Evolutionary conservation across 2,888 invertebrate genomes (phyloP).

Genomic region (Craniophora ligustri): DNA sequence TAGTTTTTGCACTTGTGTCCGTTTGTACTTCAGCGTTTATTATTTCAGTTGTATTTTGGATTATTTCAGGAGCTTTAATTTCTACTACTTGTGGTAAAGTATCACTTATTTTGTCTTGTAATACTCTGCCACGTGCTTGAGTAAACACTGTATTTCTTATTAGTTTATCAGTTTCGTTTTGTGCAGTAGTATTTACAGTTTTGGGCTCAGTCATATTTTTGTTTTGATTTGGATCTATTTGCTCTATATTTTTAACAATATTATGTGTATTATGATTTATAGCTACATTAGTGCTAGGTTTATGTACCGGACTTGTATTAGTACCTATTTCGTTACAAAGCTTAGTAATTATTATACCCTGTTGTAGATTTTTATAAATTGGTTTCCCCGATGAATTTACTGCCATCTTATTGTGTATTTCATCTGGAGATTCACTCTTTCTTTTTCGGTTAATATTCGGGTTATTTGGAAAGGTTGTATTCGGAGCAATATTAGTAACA

Average conservation of each 20-base stretch:
- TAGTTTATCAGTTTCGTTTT: constrained; percentile 70
- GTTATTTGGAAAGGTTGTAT: constrained; percentile 37
- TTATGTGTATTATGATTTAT: constrained; percentile 30
- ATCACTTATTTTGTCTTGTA: constrained; percentile 67
- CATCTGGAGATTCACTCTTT: constrained; percentile 81
- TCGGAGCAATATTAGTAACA: constrained; percentile 24
- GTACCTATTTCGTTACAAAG: constrained; percentile 58
- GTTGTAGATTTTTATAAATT: constrained; percentile 48
- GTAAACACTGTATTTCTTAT: constrained; percentile 81
- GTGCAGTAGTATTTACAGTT: constrained; percentile 15
- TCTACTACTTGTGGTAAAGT: constrained; percentile 25
- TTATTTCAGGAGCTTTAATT: constrained; percentile 25
- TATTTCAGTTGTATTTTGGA: constrained; percentile 23
- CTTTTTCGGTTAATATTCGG: constrained; percentile 67
- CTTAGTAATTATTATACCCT: constrained; percentile 56
- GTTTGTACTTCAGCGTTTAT: constrained; percentile 18
- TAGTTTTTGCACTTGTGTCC: constrained; percentile 12
- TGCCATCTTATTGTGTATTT: constrained; percentile 64
- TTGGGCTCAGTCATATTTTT: constrained; percentile 30
- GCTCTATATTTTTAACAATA: constrained; percentile 30
- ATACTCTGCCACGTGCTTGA: constrained; percentile 77
- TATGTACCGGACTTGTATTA: constrained; percentile 63
- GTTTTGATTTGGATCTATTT: constrained; percentile 11
- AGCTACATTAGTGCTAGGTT: constrained; percentile 40
- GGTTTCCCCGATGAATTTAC: constrained; percentile 33